Evolutionary conservation across 2,113 vertebrate genomes (phyloP), one percentile per base, ranked within the genome.

Genomic region (Tachuris rubrigastra): DNA sequence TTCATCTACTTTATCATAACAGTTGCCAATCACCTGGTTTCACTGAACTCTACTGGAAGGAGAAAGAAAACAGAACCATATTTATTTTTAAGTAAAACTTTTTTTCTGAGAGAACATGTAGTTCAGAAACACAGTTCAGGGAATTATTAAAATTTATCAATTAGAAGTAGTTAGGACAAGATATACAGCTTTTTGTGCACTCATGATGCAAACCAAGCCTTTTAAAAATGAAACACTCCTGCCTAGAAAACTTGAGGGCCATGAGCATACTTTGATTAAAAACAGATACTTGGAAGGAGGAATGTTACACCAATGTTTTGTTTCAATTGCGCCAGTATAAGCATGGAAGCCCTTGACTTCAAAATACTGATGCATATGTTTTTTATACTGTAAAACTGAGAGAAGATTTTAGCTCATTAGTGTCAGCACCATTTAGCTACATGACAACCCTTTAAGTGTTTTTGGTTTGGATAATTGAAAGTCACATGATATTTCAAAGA

Each of bases 141-240:
- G 59, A 89, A 69, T 52, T 33, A 72, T 52, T 65, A 55, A 14
- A 69, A 33, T 31, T 55, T 81, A 56, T 75, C 65, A 84, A 49
- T 90, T 93, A 93, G 53, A 65, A 66, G 52, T 83, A 89, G 50
- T 52, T 74, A 94, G 60, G 90, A 92, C 87, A 94, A 95, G 83
- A 96, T 53, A 94, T 20, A 84, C 72, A 80, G 60, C 8, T 71
- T 86, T 92, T 77, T 80, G 68, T 72, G 75, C 39, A 60, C 20
- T 65, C 3, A 1, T 86, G 92, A 90, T 86, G 59, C 83, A 95
- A 95, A 87, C 39, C 44, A 86, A 95, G 20, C 14, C 56, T 49
- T 96, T 88, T 72, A 96, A 96, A 96, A 97, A 94, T 95, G 83
- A 96, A 96, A 96, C 95, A 96, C 93, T 93, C 79, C 82, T 93